A percentile compares a stretch with the other conserved stretches of the same genome.
Evolutionary conservation across 2,113 vertebrate species (phyloP).

Genomic region (Gambusia holbrooki): DNA sequence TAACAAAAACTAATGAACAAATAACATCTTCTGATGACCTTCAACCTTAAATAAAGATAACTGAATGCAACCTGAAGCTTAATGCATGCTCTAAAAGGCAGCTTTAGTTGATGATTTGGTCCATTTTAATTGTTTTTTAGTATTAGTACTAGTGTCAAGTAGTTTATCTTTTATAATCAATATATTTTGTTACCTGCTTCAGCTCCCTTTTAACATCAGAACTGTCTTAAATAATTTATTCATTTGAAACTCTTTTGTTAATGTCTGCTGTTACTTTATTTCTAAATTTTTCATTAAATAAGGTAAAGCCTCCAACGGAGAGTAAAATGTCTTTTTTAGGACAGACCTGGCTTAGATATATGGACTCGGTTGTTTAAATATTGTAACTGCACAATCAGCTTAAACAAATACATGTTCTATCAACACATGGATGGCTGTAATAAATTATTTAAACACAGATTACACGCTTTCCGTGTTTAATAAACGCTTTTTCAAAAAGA

Average conservation of each 20-base stretch:
- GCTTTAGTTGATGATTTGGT: no score
- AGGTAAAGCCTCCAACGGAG: neutral
- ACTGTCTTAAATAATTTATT: neutral
- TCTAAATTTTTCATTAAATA: neutral
- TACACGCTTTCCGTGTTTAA: neutral
- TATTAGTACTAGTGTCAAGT: no score
- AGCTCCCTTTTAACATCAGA: neutral
- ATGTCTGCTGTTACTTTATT: neutral
- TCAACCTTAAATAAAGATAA: no score
- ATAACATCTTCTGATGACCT: neutral
- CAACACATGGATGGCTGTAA: rapidly evolving
- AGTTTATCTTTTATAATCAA: no score
- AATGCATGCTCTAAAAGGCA: neutral
- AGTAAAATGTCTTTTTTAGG: neutral
- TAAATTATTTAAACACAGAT: neutral
- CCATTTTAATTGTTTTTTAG: no score
- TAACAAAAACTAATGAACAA: neutral
- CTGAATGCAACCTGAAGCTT: neutral
- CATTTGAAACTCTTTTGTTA: neutral
- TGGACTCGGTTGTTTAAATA: neutral
- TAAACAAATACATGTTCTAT: constrained; percentile 20
- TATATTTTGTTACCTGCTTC: neutral
- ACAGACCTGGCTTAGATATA: neutral
- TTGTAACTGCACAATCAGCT: neutral
- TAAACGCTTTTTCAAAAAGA: neutral